Evolutionary conservation across 2,797 vertebrate species (phyloP).

Genomic region (Aplochiton taeniatus): DNA sequence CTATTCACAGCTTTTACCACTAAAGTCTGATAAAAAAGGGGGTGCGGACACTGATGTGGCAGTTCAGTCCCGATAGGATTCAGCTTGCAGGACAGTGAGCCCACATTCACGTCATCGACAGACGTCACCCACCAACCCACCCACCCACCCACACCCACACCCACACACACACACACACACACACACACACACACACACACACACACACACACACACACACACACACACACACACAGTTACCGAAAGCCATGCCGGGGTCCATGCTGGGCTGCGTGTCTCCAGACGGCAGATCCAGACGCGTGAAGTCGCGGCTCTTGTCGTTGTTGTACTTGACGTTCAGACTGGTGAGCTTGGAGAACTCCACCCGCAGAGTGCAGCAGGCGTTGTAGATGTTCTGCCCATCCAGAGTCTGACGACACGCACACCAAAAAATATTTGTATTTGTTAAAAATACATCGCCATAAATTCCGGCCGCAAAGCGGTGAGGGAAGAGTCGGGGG

Average conservation of each 20-base stretch:
- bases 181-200: neutral
- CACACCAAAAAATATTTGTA: neutral
- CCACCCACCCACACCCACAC: too few species aligned
- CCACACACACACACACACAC: neutral
- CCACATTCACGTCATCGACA: too few species aligned
- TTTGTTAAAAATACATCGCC: too few species aligned
- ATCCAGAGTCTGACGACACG: constrained; percentile 72
- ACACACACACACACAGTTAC: constrained; percentile 55
- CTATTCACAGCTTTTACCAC: too few species aligned
- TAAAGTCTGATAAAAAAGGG: too few species aligned
- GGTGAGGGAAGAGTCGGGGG: too few species aligned
- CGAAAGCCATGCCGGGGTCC: constrained; percentile 71
- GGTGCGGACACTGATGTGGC: too few species aligned
- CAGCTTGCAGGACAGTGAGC: too few species aligned
- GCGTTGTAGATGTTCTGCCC: constrained; percentile 79
- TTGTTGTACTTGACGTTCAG: constrained; percentile 87
- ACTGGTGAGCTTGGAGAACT: constrained; percentile 81
- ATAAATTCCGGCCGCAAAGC: too few species aligned
- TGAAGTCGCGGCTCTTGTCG: constrained; percentile 87
- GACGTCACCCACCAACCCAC: too few species aligned
- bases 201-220: neutral
- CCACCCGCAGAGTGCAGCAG: constrained; percentile 81
- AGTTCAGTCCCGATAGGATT: too few species aligned
- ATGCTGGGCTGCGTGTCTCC: constrained; percentile 68
- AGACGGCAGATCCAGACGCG: constrained; percentile 80